Evolutionary conservation across 2,797 vertebrate species (phyloP).

Genomic region (Ctenosaura bakeri): DNA sequence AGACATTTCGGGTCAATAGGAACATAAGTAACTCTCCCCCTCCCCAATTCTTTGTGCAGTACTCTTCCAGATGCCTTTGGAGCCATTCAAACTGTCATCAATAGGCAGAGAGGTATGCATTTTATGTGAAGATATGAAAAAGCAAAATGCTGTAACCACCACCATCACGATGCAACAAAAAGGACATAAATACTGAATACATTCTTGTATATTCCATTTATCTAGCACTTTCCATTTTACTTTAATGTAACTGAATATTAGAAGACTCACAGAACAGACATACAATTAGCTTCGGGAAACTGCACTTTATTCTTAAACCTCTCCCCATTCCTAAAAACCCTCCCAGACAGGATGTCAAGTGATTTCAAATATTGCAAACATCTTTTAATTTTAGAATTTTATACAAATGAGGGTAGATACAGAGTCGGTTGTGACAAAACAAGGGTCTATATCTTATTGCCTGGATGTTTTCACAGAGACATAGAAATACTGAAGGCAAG

Average conservation of each 20-base stretch:
- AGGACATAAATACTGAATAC: slow-evolving; percentile 8
- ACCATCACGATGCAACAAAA: not conserved
- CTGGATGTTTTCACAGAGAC: slow-evolving; percentile 77
- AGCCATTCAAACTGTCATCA: slow-evolving; percentile 13
- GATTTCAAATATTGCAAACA: slow-evolving; percentile 76
- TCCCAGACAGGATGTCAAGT: slow-evolving; percentile 37
- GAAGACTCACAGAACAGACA: not conserved
- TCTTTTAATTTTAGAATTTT: slow-evolving; percentile 79
- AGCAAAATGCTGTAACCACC: not conserved
- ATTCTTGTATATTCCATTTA: not conserved
- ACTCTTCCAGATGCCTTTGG: slow-evolving; percentile 16
- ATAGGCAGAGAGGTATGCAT: slow-evolving; percentile 3
- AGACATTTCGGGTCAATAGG: slow-evolving; percentile 8
- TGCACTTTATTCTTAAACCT: not conserved
- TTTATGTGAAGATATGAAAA: slow-evolving; percentile 16
- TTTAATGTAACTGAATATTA: not conserved
- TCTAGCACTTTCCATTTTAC: not conserved
- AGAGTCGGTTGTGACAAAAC: slow-evolving; percentile 83
- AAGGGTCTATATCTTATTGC: slow-evolving; percentile 77
- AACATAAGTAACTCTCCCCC: not conserved
- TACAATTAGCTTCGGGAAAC: slow-evolving; percentile 25
- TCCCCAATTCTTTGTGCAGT: not conserved
- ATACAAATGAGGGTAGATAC: slow-evolving; percentile 83
- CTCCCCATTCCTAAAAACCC: not conserved
- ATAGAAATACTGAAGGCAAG: slow-evolving; percentile 73